Base-by-base conservation (phyloP, 2,797 vertebrate species). In the Falco berigora region DNA sequence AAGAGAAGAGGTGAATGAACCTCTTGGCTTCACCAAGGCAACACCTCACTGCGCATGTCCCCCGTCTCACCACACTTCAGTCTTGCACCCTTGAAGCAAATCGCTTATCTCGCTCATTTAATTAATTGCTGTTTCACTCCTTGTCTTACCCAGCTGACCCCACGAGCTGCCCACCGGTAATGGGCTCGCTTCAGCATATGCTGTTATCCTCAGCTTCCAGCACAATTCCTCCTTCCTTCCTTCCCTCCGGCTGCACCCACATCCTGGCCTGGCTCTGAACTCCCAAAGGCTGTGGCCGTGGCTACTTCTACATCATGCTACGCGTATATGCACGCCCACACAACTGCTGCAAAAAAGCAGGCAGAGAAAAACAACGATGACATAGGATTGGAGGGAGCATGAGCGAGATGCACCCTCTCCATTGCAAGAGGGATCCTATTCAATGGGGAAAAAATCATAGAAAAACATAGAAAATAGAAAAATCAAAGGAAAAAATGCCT, bases 31-130 rank as follows among this genome's bases (percentile, higher is more conserved):
- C 68, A 5, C 24, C 2, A 0, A 47, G 59, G 56, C 0, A 1
- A 56, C 46, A 5, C 14, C 17, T 4, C 5, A 0, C 67, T n/a
- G 44, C 4, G 4, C 4, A 0, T 6, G 6, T 19, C 12, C 19
- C 28, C 17, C 7, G 68, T 6, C 24, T 8, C 6, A 0, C 30
- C 74, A 55, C 40, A 1, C 18, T 30, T 11, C 47, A 25, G 12
- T 1, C 67, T 28, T 40, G 15, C 12, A 1, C 52, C 30, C 44
- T 40, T 9, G 44, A 15, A 53, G 50, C 17, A 72, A 58, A 40
- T 28, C 47, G 7, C 8, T 32, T 38, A 4, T 9, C 63, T 77
- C 59, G 17, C 27, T 20, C 68, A 2, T 21, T 6, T 21, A 21
- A 79, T n/a, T 40, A 49, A 2, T 1, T 27, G 28, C 75, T 38